A percentile compares a stretch with the other conserved stretches of the same genome.
phyloP scores from a whole-genome alignment of 2,797 vertebrate genomes.

The Lepidocolaptes lacrymiger region DNA sequence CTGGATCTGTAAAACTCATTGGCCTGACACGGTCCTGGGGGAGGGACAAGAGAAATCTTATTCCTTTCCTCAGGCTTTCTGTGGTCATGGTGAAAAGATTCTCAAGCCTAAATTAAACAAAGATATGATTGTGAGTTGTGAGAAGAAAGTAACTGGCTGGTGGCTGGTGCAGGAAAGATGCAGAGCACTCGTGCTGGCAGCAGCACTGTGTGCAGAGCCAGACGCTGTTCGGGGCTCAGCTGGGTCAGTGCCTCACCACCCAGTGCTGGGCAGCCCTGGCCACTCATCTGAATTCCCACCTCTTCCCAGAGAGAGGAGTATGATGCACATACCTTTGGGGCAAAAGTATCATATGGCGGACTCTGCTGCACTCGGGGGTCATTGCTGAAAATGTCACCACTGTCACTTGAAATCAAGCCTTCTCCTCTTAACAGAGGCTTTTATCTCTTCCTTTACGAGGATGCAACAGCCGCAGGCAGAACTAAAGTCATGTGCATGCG shows the following conservation, averaged over 20 bases:
- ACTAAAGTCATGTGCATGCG: not conserved
- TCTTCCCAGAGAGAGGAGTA: not conserved
- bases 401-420: constrained; percentile 35
- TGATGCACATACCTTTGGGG: not conserved
- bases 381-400: constrained; percentile 14
- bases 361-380: not conserved
- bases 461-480: not conserved
- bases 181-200: not conserved
- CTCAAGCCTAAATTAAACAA: not conserved
- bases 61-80: not conserved
- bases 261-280: not conserved
- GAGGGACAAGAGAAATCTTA: not conserved
- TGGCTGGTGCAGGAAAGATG: not conserved
- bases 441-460: not conserved
- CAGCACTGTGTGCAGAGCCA: fast-evolving
- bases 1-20: not conserved
- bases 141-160: not conserved
- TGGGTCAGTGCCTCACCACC: fast-evolving
- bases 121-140: fast-evolving
- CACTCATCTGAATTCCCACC: not conserved
- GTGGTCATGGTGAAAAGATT: not conserved
- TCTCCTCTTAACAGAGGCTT: not conserved
- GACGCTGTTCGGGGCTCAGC: fast-evolving
- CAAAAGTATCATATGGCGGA: not conserved
- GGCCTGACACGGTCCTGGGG: not conserved